Evolutionary conservation across 2,797 vertebrate species (phyloP), one percentile per base, ranked within the genome.

Genomic region (Alosa sapidissima): DNA sequence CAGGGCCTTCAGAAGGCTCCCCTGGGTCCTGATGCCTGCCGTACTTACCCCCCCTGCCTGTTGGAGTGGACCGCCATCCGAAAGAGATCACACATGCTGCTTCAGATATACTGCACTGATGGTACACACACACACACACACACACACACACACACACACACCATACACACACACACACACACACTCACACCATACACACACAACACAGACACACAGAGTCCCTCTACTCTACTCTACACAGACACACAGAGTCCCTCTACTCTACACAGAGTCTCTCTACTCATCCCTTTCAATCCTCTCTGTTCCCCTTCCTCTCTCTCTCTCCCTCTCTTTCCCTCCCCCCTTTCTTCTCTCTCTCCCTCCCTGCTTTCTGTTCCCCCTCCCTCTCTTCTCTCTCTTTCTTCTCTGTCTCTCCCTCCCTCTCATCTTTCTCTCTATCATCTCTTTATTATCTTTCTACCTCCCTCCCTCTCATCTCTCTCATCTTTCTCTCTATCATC

Each of bases 11-110:
- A 95, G 21, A 94, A 85, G 28, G 86, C 94, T 0, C 93, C 92
- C 47, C 89, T 91, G 21, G 95, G 96, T 0, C 65, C 92, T 0
- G 93, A 95, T 0, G 92, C 94, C 0, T 92, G 93, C 85, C 95
- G 98, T 0, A 93, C 96, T 5, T 97, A 96, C 90, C 98, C 98
- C 0, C 97, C 96, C 0, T 97, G 96, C 0, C 94, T 97, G 16
- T 95, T 99, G 1, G 98, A 99, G 93, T 99, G 98, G 98, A 96
- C 93, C 0, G 95, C 96, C 7, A 96, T 94, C 90, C 94, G 96
- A 86, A 96, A 93, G 88, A 96, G 94, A 88, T 97, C 97, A 51
- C 94, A 94, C 92, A 98, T 97, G 89, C 96, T 96, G 0, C 91
- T 99, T 14, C 95, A 97, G 7, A 92, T 97, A 58, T 91, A 96